Evolutionary conservation across 2,888 invertebrate species (phyloP).

Genomic region (Psylliodes chrysocephalus): DNA sequence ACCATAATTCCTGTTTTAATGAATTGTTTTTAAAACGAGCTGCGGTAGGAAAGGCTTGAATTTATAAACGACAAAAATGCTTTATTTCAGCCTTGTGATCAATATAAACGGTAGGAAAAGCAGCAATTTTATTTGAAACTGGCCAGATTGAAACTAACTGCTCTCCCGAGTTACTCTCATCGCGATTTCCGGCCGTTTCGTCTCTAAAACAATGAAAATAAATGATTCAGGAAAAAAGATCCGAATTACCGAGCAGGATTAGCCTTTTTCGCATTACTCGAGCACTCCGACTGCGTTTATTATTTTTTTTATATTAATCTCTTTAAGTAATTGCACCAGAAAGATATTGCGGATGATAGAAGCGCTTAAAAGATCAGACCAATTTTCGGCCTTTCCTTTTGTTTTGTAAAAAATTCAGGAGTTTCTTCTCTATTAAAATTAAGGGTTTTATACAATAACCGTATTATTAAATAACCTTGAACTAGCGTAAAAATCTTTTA

Average conservation of each 20-base stretch:
- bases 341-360: not conserved
- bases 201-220: constrained; percentile 57
- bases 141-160: constrained; percentile 60
- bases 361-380: too few species aligned
- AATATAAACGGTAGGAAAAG: not conserved
- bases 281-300: not conserved
- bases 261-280: constrained; percentile 24
- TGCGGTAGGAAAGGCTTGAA: too few species aligned
- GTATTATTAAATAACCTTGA: too few species aligned
- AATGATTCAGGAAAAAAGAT: constrained; percentile 54
- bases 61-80: not conserved
- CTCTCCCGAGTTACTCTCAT: constrained; percentile 54
- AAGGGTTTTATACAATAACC: too few species aligned
- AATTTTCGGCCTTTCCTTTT: too few species aligned
- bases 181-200: constrained; percentile 49
- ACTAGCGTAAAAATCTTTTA: too few species aligned
- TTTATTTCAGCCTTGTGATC: not conserved
- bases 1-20: too few species aligned
- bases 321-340: not conserved
- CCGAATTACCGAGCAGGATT: constrained; percentile 39
- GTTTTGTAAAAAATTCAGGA: too few species aligned
- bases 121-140: constrained; percentile 28
- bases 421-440: too few species aligned
- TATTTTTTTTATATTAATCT: not conserved
- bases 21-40: too few species aligned